Evolutionary conservation across 2,888 invertebrate species (phyloP).

Genomic region (Erebia epiphron): DNA sequence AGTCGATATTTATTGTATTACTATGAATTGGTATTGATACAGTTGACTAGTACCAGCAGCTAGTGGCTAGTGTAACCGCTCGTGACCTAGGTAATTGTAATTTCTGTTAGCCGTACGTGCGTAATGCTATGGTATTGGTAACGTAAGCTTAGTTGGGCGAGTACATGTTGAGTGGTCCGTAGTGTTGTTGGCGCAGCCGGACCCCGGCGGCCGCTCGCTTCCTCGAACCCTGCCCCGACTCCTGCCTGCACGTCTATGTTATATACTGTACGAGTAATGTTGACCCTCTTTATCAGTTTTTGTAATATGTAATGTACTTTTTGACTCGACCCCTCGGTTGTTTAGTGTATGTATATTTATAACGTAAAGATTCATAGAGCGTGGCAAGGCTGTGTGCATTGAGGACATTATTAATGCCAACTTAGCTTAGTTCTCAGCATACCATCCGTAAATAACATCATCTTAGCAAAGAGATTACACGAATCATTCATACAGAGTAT

Average conservation of each 20-base stretch:
- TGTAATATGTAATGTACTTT: conserved; percentile 78
- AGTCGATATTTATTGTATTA: conserved; percentile 79
- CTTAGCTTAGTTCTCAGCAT: conserved; percentile 78
- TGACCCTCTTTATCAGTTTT: conserved; percentile 77
- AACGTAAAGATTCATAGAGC: conserved; percentile 81
- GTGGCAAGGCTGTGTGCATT: conserved; percentile 89
- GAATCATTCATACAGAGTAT: conserved; percentile 69
- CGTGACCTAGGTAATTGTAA: conserved; percentile 81
- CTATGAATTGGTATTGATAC: conserved; percentile 78
- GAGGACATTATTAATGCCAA: conserved; percentile 82
- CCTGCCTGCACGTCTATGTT: conserved; percentile 79
- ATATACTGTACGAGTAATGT: conserved; percentile 75
- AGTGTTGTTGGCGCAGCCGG: conserved; percentile 56
- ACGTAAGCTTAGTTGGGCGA: conserved; percentile 79
- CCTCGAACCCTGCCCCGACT: conserved; percentile 48
- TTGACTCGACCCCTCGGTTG: conserved; percentile 78
- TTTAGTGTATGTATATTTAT: conserved; percentile 77
- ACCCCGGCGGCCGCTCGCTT: conserved; percentile 55
- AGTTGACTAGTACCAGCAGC: conserved; percentile 81
- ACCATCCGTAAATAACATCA: conserved; percentile 75
- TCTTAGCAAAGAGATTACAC: conserved; percentile 71
- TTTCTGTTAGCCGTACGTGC: conserved; percentile 81
- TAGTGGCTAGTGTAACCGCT: conserved; percentile 83
- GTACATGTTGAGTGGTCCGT: conserved; percentile 81
- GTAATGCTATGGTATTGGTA: conserved; percentile 72